Evolutionary conservation across 2,113 vertebrate species (phyloP).

Genomic region (Perca fluviatilis): DNA sequence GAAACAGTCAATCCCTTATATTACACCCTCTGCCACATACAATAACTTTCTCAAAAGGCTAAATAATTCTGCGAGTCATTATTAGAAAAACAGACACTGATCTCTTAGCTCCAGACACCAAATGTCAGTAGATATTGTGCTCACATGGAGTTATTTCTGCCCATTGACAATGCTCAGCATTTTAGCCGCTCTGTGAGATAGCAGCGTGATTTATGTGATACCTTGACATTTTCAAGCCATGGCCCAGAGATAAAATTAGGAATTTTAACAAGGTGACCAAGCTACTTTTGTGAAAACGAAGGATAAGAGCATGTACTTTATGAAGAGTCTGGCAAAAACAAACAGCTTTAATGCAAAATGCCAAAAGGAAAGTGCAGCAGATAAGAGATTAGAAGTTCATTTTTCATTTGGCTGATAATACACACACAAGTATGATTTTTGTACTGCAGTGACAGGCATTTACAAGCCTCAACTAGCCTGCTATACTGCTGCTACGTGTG

Average conservation of each 20-base stretch:
- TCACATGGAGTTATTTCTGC: slow-evolving; percentile 41
- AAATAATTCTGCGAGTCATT: slow-evolving; percentile 47
- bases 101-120: slow-evolving; percentile 38
- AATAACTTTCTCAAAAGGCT: slow-evolving; percentile 47
- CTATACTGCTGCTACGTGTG: neutral
- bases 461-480: slow-evolving; percentile 19
- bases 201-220: slow-evolving; percentile 42
- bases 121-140: slow-evolving; percentile 64
- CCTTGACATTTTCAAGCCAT: slow-evolving; percentile 63
- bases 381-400: slow-evolving; percentile 22
- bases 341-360: slow-evolving; percentile 43
- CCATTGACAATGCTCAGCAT: slow-evolving; percentile 33
- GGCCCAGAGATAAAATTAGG: slow-evolving; percentile 26
- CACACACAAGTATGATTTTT: neutral
- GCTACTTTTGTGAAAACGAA: slow-evolving; percentile 28
- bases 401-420: slow-evolving; percentile 27
- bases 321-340: slow-evolving; percentile 19
- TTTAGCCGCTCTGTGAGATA: slow-evolving; percentile 31
- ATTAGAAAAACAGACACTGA: slow-evolving; percentile 45
- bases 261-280: slow-evolving; percentile 41
- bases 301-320: slow-evolving; percentile 13
- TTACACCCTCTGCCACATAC: slow-evolving; percentile 34
- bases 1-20: slow-evolving; percentile 57
- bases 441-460: slow-evolving; percentile 11
- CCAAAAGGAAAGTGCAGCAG: slow-evolving; percentile 12